Conservation (phyloP, 2,888 invertebrate genomes). For the Diaphora mendica region DNA sequence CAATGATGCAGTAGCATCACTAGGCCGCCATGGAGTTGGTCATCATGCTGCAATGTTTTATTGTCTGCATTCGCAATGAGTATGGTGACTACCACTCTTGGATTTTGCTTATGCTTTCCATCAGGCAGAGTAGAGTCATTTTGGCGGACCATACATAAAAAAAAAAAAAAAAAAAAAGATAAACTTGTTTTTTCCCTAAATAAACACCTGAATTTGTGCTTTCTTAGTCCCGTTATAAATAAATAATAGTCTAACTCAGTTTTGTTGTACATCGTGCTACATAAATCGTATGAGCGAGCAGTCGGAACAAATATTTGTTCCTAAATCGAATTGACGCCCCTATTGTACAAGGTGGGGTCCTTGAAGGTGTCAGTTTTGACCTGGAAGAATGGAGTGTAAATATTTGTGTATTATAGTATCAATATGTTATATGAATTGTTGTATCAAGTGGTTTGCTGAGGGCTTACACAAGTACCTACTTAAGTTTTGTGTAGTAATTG, state of each 20-base stretch:
- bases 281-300: constrained; percentile 2
- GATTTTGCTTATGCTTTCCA: no score
- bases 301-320: constrained; percentile 16
- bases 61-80: no score
- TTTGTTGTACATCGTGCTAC: neutral
- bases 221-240: neutral
- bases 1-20: no score
- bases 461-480: neutral
- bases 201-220: neutral
- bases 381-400: constrained; percentile 2
- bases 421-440: neutral
- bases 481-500: neutral
- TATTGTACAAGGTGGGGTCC: constrained; percentile 8
- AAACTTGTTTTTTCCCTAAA: no score
- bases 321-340: constrained; percentile 13
- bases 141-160: no score
- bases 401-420: constrained; percentile 13
- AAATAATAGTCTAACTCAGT: neutral
- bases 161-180: no score
- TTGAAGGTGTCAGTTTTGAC: constrained; percentile 11
- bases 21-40: no score
- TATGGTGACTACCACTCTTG: no score
- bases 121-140: no score
- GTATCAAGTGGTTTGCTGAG: neutral
- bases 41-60: no score